Conservation (phyloP, 2,888 invertebrate species). For the Rotaria macrura region DNA sequence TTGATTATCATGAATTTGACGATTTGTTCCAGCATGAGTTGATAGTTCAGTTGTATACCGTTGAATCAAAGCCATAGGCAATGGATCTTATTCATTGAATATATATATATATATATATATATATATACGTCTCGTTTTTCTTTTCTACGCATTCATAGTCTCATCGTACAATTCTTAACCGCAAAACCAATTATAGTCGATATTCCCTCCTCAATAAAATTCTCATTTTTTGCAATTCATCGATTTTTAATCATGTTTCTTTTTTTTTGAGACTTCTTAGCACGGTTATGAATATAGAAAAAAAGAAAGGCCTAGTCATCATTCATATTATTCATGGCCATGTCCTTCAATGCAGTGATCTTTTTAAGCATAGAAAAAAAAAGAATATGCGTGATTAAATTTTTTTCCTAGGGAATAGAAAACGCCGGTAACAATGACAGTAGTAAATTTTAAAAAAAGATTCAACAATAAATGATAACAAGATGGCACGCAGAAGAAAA, state of each 20-base stretch:
- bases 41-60: neutral
- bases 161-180: neutral
- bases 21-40: neutral
- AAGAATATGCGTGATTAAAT: neutral
- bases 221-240: neutral
- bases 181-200: neutral
- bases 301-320: neutral
- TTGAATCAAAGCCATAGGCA: conserved; percentile 1
- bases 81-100: neutral
- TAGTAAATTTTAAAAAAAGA: neutral
- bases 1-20: neutral
- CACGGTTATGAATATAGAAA: too few species aligned
- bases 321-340: neutral
- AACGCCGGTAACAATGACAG: neutral
- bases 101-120: too few species aligned
- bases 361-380: neutral
- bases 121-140: neutral
- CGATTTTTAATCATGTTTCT: neutral
- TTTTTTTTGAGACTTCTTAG: neutral
- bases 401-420: conserved; percentile 3
- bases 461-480: conserved; percentile 3
- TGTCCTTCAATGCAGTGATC: neutral
- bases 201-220: neutral
- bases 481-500: neutral
- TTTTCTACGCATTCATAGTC: neutral